Conservation (phyloP, 2,888 invertebrate species). For the Tetrapedia diversipes region DNA sequence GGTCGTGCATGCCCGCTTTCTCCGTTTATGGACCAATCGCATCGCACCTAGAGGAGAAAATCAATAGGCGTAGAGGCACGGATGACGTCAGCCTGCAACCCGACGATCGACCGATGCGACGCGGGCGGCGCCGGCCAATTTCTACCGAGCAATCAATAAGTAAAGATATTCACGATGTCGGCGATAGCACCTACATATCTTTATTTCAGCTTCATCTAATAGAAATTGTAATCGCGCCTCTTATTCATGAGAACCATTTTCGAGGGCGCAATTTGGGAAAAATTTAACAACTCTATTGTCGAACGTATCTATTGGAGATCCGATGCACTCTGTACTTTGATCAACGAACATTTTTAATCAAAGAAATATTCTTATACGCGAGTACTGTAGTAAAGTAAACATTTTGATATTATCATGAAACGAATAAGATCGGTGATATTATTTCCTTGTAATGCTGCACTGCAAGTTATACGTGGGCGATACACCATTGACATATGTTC, state of each 20-base stretch:
- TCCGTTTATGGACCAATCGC: constrained; percentile 73
- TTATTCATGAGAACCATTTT: not conserved
- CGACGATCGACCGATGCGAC: constrained; percentile 79
- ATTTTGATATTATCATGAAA: not conserved
- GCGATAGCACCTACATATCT: constrained; percentile 44
- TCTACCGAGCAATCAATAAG: constrained; percentile 77
- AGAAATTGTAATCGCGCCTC: not conserved
- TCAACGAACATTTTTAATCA: not conserved
- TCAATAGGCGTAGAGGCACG: constrained; percentile 77
- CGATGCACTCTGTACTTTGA: not conserved
- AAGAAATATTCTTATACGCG: not conserved
- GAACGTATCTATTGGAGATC: not conserved
- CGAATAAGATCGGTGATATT: not conserved
- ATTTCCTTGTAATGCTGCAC: not conserved
- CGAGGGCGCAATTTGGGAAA: not conserved
- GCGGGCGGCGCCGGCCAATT: constrained; percentile 81
- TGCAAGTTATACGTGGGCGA: not conserved
- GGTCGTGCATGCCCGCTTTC: constrained; percentile 63
- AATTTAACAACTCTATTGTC: not conserved
- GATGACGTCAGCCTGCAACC: constrained; percentile 76
- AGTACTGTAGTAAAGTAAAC: not conserved
- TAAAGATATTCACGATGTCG: constrained; percentile 67
- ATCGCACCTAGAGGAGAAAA: constrained; percentile 71
- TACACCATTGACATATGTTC: constrained; percentile 16
- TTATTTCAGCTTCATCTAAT: not conserved